Percentiles rank a stretch among this genome's conserved stretches.
phyloP scores from a whole-genome alignment of 2,113 vertebrate genomes.

The Misgurnus mizolepis region DNA sequence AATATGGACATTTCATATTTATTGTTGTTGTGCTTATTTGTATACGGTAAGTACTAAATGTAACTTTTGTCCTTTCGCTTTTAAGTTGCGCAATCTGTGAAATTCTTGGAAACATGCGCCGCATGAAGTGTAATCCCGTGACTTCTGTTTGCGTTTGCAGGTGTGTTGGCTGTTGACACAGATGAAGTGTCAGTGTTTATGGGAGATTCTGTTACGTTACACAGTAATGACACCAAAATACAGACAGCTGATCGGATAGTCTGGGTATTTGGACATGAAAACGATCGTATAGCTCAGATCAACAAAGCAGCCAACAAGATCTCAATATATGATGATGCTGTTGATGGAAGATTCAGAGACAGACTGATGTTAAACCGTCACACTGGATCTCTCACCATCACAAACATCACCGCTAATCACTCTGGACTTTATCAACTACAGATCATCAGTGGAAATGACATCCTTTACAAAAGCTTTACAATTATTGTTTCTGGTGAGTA shows the following conservation, averaged over 20 bases:
- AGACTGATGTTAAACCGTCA: neutral
- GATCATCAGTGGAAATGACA: neutral
- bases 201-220: neutral
- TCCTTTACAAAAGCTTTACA: neutral
- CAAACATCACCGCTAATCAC: neutral
- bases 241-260: neutral
- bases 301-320: neutral
- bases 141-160: neutral
- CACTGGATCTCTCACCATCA: neutral
- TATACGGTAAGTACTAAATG: too few relatives aligned
- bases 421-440: neutral
- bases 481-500: conserved; percentile 5
- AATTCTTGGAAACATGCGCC: too few relatives aligned
- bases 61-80: too few relatives aligned
- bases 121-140: too few relatives aligned
- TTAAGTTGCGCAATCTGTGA: neutral
- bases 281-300: neutral
- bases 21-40: too few relatives aligned
- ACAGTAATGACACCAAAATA: neutral
- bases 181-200: neutral
- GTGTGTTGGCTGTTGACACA: neutral
- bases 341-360: neutral
- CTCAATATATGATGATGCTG: neutral
- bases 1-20: too few relatives aligned
- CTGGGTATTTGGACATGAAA: neutral